phyloP scores from a whole-genome alignment of 2,888 invertebrate genomes.

The Drosophila recens region DNA sequence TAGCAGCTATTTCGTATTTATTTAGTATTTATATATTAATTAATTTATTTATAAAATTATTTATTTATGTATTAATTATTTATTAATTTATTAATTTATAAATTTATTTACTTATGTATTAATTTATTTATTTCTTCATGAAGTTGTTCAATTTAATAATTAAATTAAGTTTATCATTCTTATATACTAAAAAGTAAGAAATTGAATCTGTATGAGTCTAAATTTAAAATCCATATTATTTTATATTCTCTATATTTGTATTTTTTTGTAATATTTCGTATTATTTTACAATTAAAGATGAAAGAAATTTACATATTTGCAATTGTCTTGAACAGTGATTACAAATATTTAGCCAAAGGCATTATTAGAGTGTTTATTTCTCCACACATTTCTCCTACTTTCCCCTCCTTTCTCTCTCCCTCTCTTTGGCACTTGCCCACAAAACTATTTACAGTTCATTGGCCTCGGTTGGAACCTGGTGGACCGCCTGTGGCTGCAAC shows the following conservation, averaged over 20 bases:
- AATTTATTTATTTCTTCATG: too few species aligned
- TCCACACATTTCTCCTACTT: neutral
- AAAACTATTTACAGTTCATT: conserved; percentile 69
- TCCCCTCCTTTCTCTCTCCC: neutral
- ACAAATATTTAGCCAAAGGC: conserved; percentile 5
- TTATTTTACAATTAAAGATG: neutral
- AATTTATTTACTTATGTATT: too few species aligned
- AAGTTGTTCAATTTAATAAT: too few species aligned
- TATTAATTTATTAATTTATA: too few species aligned
- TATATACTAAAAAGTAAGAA: too few species aligned
- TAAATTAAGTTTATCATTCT: too few species aligned
- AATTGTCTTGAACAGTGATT: conserved; percentile 7
- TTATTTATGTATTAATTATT: too few species aligned
- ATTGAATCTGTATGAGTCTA: neutral
- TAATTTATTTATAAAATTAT: too few species aligned
- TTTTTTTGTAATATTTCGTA: neutral
- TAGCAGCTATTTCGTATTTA: too few species aligned
- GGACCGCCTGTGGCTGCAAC: conserved; percentile 69
- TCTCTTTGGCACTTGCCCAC: conserved; percentile 43
- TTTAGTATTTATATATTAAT: too few species aligned
- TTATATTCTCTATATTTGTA: neutral
- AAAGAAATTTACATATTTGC: conserved; percentile 6
- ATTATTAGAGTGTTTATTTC: neutral
- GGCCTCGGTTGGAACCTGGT: conserved; percentile 38
- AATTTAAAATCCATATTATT: neutral